Evolutionary conservation across 2,113 vertebrate species (phyloP), one percentile per base, ranked within the genome.

Genomic region (Mesoclemmys tuberculata): DNA sequence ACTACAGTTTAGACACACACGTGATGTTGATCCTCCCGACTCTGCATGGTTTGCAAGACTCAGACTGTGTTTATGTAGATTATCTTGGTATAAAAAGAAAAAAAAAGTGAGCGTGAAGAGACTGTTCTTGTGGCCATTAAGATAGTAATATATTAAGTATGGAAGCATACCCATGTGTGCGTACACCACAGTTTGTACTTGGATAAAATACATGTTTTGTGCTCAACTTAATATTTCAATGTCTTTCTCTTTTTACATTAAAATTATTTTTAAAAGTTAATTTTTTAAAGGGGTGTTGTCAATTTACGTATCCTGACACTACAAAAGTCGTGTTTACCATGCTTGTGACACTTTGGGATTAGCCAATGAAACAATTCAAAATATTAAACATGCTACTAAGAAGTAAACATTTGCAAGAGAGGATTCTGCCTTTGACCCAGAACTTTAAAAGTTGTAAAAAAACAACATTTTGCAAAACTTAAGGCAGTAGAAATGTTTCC

Each of bases 391-490:
- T 27, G 27, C 38, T 8, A 64, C n/a, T 41, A 5, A 9, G 68
- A 29, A 31, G 1, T 46, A 24, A 26, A 2, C 14, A 14, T 8
- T 24, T 18, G 35, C 10, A 3, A n/a, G 44, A 19, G 10, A 7
- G 41, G 7, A 0, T 5, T 41, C 5, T 64, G 3, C 8, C 1
- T 21, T 58, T 44, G 1, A n/a, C n/a, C 24, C 54, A 35, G 4
- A 35, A 16, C 31, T 74, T n/a, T 24, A 38, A 74, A 71, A 71
- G 68, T 71, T 71, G 68, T 71, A 38, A 71, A 71, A 71, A 71
- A 74, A 74, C n/a, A 41, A 41, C n/a, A 38, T 71, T 38, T 71
- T 71, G n/a, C n/a, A 71, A 71, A 71, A 38, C 16, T n/a, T 71
- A 71, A 10, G 48, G 46, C 14, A 29, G 64, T 84, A 18, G 29